phyloP scores from a whole-genome alignment of 2,113 vertebrate species.

The Aptenodytes patagonicus region DNA sequence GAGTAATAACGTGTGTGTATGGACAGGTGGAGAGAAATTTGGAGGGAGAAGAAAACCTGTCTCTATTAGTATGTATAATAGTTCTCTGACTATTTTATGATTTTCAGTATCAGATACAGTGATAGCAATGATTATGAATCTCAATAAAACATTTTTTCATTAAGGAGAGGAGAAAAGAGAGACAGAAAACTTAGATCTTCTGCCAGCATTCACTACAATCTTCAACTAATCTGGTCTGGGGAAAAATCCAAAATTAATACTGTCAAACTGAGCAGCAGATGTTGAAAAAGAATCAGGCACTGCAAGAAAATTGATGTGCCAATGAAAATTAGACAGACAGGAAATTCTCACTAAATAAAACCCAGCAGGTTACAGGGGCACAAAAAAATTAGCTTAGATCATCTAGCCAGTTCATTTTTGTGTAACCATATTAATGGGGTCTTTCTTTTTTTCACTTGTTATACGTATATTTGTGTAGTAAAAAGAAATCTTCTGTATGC shows the following conservation, averaged over 20 bases:
- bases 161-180: not conserved
- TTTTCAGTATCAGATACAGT: not conserved
- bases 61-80: not conserved
- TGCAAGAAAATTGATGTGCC: conserved; percentile 56
- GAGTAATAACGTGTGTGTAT: not conserved
- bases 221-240: conserved; percentile 59
- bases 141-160: conserved; percentile 46
- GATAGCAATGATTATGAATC: not conserved
- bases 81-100: not conserved
- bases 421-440: not conserved
- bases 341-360: conserved; percentile 49
- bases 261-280: conserved; percentile 67
- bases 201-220: conserved; percentile 28
- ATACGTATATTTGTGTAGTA: not conserved
- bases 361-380: conserved; percentile 4
- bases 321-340: conserved; percentile 55
- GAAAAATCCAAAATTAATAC: conserved; percentile 65
- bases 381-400: not conserved
- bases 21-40: not conserved
- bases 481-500: not conserved
- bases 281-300: conserved; percentile 54
- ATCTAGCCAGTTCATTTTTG: not conserved
- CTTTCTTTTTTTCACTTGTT: not conserved
- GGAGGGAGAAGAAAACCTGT: not conserved
- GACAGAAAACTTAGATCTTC: conserved; percentile 14